Base-by-base conservation (phyloP, 2,888 invertebrate genomes). In the Drosophila meridiana region DNA sequence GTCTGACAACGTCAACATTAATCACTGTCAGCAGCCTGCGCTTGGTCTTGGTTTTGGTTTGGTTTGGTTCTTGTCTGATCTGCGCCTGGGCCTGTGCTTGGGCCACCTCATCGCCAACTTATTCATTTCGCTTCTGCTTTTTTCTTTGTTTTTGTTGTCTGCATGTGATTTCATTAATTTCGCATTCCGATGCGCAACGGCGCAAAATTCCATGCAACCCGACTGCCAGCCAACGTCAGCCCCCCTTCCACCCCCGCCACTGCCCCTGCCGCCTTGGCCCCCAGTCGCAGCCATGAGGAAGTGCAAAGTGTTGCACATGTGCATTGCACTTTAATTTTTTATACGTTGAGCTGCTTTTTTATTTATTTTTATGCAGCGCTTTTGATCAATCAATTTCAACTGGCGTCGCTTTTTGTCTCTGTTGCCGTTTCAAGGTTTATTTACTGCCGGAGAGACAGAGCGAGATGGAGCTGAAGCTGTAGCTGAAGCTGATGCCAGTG, bases 281-380 rank as follows among this genome's bases (percentile, higher is more conserved):
- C 69, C 34, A 68, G 26, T 34, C 43, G 45, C n/a, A 47, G 68
- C 69, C 82, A 85, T 77, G 80, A 85, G 90, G 85, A 90, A 85
- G 85, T 85, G 85, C 90, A 88, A 85, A 90, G 80, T 87, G 90
- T 82, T 89, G 85, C 89, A 90, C 90, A 90, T 87, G 89, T 90
- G 84, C 89, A 81, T 62, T 63, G 80, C 87, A 83, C 87, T 89
- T 90, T 76, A 86, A 90, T 85, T 82, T 84, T 71, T 80, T 55
- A 69, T 73, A 58, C 66, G 43, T 74, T 73, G 73, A 59, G 59
- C 45, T 14, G 64, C 70, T 65, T 76, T 65, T 69, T 56, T 81
- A 36, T 66, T 45, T 55, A 36, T 48, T 59, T 75, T 36, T 56
- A 42, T 66, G 52, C 75, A 74, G 58, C 76, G 70, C 82, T 78